Evolutionary conservation across 1,140 invertebrate genomes (phyloP).

Genomic region (Bombus balteatus): DNA sequence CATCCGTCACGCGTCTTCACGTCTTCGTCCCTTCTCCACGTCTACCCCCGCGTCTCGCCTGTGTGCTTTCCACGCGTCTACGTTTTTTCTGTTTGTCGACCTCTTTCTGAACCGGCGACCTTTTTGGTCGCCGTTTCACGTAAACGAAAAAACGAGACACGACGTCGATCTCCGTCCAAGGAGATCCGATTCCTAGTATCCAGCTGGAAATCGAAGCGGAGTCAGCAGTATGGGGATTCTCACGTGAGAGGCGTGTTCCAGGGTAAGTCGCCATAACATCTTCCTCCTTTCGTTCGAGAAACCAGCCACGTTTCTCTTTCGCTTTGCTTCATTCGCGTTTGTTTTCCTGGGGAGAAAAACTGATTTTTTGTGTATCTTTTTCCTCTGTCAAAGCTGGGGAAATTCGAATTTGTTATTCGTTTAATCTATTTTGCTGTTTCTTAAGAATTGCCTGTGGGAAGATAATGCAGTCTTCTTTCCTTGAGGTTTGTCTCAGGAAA

Average conservation of each 20-base stretch:
- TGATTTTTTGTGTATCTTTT: background rate
- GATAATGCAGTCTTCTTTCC: background rate
- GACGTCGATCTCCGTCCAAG: background rate
- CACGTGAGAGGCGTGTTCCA: slow-evolving; percentile 56
- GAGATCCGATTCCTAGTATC: background rate
- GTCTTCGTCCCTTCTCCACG: background rate
- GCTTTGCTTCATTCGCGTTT: background rate
- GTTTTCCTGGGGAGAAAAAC: background rate
- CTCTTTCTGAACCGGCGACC: background rate
- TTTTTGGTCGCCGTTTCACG: background rate
- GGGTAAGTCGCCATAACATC: slow-evolving; percentile 46
- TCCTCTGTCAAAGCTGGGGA: background rate
- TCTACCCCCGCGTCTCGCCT: background rate
- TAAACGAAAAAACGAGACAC: background rate
- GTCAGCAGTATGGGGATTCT: slow-evolving; percentile 37
- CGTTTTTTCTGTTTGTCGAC: background rate
- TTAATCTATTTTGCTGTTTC: background rate
- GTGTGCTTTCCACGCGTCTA: background rate
- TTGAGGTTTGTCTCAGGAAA: background rate
- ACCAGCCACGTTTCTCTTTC: background rate
- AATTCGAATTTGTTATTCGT: background rate
- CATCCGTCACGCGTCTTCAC: slow-evolving; percentile 10
- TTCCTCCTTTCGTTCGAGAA: background rate
- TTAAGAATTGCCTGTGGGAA: background rate
- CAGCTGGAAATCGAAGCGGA: slow-evolving; percentile 12